These are phyloP conservation scores for Microctonus hyperodae DNA, from an alignment of 2,888 invertebrate genomes.

Conservation along the genomic window DNA sequence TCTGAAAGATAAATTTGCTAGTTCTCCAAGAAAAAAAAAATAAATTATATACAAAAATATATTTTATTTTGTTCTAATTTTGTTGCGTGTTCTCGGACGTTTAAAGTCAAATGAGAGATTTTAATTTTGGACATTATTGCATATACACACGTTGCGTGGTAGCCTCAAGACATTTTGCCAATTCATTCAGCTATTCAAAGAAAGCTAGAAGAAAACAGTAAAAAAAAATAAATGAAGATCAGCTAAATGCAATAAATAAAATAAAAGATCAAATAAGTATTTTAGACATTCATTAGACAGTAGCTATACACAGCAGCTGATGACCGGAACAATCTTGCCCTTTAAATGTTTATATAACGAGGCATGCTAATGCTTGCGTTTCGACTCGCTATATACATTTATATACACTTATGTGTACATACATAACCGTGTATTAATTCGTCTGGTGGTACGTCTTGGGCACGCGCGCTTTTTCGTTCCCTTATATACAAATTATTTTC, in stretches of 20 bases:
- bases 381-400: too few relatives aligned
- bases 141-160: conserved; percentile 12
- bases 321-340: conserved; percentile 53
- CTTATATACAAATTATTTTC: not conserved
- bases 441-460: not conserved
- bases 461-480: not conserved
- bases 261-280: not conserved
- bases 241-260: not conserved
- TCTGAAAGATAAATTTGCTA: not conserved
- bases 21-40: not conserved
- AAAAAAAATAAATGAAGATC: not conserved
- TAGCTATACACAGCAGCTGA: conserved; percentile 50
- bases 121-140: not conserved
- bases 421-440: conserved; percentile 17
- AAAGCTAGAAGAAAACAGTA: too few relatives aligned
- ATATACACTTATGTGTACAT: conserved; percentile 16
- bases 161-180: not conserved
- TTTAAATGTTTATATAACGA: conserved; percentile 53
- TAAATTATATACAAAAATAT: too few relatives aligned
- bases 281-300: not conserved
- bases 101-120: not conserved
- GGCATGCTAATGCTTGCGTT: conserved; percentile 50
- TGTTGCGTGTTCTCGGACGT: not conserved
- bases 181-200: not conserved
- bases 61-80: not conserved